Evolutionary conservation across 2,888 invertebrate species (phyloP), one percentile per base, ranked within the genome.

Genomic region (Catocala sponsa): DNA sequence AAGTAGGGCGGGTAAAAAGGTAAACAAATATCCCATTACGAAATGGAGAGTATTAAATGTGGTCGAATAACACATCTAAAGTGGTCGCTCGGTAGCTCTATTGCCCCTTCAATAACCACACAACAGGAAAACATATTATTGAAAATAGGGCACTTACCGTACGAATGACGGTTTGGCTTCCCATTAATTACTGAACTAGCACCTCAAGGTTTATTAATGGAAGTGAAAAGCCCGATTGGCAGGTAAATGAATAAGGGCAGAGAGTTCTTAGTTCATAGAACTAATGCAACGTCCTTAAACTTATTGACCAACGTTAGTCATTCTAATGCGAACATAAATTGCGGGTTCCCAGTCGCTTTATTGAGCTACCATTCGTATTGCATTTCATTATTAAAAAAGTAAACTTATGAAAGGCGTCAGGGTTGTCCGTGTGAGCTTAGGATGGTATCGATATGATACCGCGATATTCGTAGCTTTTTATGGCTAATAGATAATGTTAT

Each of bases 271-370:
- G 75, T 71, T 70, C 74, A 76, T 73, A 69, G 74, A 81, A 81
- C 81, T 82, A 85, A 82, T 79, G 80, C 66, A 65, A 76, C 81
- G 87, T 88, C 85, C 78, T 71, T 72, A 72, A 82, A 80, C 80
- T 87, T 86, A 91, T 88, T 88, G 91, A 86, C 87, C 86, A 86
- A 76, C 86, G 85, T 91, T 85, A 86, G 72, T 91, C 89, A 89
- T 85, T 88, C 89, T 91, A 91, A 91, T 88, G 88, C 76, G 82
- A 79, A 78, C 88, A 91, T 91, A 87, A 91, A 91, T 91, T 90
- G 86, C 78, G 82, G 79, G 76, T 78, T 77, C 80, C 80, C 66
- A 81, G 78, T 79, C 84, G 81, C 84, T 87, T 84, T 87, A 89
- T 88, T 87, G 87, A 86, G 86, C 89, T 85, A 84, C 83, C 82